Percentiles rank a stretch among this genome's conserved stretches.
Evolutionary conservation across 1,140 invertebrate species (phyloP).

Genomic region (Heliconius himera): DNA sequence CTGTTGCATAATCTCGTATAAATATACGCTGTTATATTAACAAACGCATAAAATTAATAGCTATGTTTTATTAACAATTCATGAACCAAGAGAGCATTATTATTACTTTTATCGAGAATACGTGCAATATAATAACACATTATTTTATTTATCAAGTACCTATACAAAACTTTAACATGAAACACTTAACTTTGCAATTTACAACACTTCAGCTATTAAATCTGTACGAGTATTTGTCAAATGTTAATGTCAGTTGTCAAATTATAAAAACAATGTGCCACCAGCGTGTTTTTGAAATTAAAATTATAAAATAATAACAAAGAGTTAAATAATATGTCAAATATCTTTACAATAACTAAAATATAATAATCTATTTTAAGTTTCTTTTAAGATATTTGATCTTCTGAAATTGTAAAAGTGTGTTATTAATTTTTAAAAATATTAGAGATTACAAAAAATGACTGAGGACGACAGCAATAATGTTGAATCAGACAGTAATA

Average conservation of each 20-base stretch:
- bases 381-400: neutral
- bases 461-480: slow-evolving; percentile 46
- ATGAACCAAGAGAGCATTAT: too few relatives aligned
- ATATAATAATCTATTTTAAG: neutral
- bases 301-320: neutral
- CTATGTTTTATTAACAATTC: too few relatives aligned
- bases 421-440: neutral
- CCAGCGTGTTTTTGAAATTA: neutral
- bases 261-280: slow-evolving; percentile 22
- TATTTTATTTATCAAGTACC: too few relatives aligned
- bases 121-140: too few relatives aligned
- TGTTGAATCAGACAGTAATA: slow-evolving; percentile 40
- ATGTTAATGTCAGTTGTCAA: neutral
- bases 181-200: neutral
- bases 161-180: too few relatives aligned
- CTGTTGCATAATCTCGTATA: neutral
- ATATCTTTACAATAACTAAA: neutral
- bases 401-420: neutral
- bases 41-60: too few relatives aligned
- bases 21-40: too few relatives aligned
- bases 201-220: neutral
- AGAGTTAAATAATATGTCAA: neutral
- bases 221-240: neutral
- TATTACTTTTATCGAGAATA: too few relatives aligned
- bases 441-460: slow-evolving; percentile 39